phyloP scores from a whole-genome alignment of 1,140 invertebrate species.

The Drosophila lacertosa region DNA sequence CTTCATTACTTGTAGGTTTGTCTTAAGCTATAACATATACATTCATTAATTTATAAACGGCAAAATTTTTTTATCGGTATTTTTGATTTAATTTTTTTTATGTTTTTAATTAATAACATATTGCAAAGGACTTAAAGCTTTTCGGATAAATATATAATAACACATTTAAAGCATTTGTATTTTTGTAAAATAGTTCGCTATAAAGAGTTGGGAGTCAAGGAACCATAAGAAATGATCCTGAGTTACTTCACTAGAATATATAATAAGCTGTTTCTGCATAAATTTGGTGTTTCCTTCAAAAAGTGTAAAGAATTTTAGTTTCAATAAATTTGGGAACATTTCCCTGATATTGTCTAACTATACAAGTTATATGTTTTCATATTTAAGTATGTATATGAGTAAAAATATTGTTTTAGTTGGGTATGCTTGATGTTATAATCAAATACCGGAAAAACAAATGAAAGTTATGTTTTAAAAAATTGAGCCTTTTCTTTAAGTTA shows the following conservation, averaged over 20 bases:
- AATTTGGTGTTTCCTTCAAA: conserved; percentile 64
- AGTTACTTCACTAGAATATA: conserved; percentile 29
- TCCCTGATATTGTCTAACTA: conserved; percentile 83
- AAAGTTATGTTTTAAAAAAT: conserved; percentile 1
- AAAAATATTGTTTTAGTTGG: conserved; percentile 1
- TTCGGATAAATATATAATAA: conserved; percentile 43
- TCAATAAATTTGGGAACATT: conserved; percentile 64
- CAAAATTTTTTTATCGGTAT: conserved; percentile 1
- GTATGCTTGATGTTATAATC: background rate
- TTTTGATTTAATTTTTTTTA: background rate
- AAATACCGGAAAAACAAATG: conserved; percentile 9
- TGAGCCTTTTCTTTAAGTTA: conserved; percentile 5
- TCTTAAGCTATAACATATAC: conserved; percentile 61
- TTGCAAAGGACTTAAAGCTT: conserved; percentile 28
- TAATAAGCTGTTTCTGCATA: conserved; percentile 21
- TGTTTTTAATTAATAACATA: conserved; percentile 14
- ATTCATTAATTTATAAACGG: conserved; percentile 22
- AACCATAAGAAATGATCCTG: conserved; percentile 48
- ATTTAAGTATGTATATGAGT: conserved; percentile 24
- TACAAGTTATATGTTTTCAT: conserved; percentile 55
- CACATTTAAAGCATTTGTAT: conserved; percentile 63
- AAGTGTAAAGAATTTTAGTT: conserved; percentile 49
- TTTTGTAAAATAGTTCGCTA: conserved; percentile 11
- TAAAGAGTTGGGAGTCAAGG: conserved; percentile 16
- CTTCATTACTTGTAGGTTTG: conserved; percentile 33